Evolutionary conservation across 2,113 vertebrate genomes (phyloP), one percentile per base, ranked within the genome.

Genomic region (Pseudolaguvia tuberculata): DNA sequence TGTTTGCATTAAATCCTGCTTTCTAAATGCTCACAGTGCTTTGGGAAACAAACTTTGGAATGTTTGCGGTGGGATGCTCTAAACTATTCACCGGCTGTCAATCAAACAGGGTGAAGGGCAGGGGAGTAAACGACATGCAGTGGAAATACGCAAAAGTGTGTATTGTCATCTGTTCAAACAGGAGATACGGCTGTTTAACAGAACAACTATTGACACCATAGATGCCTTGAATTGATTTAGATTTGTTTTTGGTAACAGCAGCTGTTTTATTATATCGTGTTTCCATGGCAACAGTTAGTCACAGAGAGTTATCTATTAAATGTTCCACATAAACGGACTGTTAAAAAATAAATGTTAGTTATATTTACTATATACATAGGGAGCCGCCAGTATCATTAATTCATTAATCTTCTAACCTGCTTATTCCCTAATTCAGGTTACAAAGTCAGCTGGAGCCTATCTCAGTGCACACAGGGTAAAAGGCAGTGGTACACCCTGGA

Each of bases 1-100:
- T 42, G 39, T 42, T 42, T 42, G 39, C 39, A 42, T 23, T 47
- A 10, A 27, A 8, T 12, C 23, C 7, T 20, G 17, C 8, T 18
- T 50, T 23, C 1, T 25, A 66, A 27, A 48, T 27, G 42, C 63
- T 48, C 21, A 1, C 15, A 2, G 45, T 66, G 42, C 21, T 50
- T 27, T 9, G 45, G 31, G 31, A 35, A 47, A 65, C 61, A 47
- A 65, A 48, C 63, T 66, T 66, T 7, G 47, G 39, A 65, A 23
- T 39, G 6, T 47, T 61, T 35, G 18, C 45, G 20, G 45, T 67
- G 27, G 63, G 45, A 29, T 23, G 45, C 45, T 27, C 45, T 67
- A 5, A 27, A 29, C 63, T 50, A 9, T 50, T 66, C 63, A 66
- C 23, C 10, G 45, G 21, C 62, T 66, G 62, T 66, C 62, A 66